Evolutionary conservation across 2,797 vertebrate species (phyloP).

Genomic region (Phrynocephalus vlangalii): DNA sequence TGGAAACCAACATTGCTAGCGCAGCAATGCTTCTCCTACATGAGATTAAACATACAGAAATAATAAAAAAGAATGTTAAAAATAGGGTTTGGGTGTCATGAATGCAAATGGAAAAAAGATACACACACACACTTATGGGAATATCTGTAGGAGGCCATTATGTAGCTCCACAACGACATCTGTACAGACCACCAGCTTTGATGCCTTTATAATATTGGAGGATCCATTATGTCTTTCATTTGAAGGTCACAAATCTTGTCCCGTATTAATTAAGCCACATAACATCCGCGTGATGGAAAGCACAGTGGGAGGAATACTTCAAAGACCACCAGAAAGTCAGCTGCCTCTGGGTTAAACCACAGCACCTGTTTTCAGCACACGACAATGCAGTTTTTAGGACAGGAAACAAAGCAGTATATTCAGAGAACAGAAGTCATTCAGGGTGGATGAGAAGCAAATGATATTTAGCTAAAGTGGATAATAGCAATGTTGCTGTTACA

Average conservation of each 20-base stretch:
- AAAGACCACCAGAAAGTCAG: constrained; percentile 47
- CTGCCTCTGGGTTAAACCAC: constrained; percentile 60
- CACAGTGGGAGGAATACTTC: constrained; percentile 67
- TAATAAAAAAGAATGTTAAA: constrained; percentile 61
- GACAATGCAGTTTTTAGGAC: constrained; percentile 35
- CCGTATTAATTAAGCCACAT: constrained; percentile 71
- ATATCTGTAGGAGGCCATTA: constrained; percentile 71
- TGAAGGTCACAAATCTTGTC: constrained; percentile 69
- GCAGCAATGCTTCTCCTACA: constrained; percentile 50
- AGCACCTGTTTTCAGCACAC: constrained; percentile 67
- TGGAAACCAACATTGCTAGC: constrained; percentile 41
- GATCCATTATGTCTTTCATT: constrained; percentile 71
- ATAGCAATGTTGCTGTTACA: constrained; percentile 11
- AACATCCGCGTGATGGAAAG: constrained; percentile 62
- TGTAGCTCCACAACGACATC: constrained; percentile 71
- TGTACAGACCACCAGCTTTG: constrained; percentile 75
- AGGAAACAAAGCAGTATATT: constrained; percentile 46
- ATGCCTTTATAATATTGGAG: constrained; percentile 63
- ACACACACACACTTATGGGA: constrained; percentile 55
- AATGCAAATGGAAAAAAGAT: constrained; percentile 51
- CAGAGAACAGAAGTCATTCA: constrained; percentile 46
- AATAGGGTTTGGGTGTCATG: constrained; percentile 33
- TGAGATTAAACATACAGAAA: constrained; percentile 73
- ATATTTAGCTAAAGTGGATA: constrained; percentile 32
- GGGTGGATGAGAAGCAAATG: constrained; percentile 27